Evolutionary conservation across 1,140 invertebrate species (phyloP).

Genomic region (Steinernema feltiae): DNA sequence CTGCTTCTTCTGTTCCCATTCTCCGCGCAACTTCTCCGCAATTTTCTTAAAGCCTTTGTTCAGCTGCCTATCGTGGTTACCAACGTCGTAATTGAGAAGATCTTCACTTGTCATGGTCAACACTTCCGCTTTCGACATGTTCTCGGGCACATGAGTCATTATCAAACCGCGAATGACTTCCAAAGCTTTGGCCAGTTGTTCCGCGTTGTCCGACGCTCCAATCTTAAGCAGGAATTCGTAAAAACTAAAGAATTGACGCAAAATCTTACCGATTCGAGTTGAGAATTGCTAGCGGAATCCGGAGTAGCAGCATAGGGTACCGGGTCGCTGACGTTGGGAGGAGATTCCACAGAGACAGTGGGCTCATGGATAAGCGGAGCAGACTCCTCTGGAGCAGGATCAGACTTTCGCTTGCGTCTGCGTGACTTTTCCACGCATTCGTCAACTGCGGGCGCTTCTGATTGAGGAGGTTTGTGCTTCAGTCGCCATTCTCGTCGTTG

Average conservation of each 20-base stretch:
- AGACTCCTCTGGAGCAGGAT: no score
- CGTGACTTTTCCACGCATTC: no score
- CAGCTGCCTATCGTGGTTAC: constrained; percentile 39
- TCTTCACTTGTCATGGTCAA: neutral
- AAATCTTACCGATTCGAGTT: neutral
- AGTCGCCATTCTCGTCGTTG: no score
- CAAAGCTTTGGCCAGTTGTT: constrained; percentile 33
- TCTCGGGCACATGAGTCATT: constrained; percentile 30
- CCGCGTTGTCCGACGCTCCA: constrained; percentile 23
- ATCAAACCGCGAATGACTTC: constrained; percentile 31
- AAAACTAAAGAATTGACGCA: no score
- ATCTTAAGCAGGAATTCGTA: no score
- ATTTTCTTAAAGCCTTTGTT: constrained; percentile 43
- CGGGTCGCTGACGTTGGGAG: neutral
- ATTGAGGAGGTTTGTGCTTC: no score
- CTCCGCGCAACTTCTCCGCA: constrained; percentile 21
- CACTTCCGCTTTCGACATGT: constrained; percentile 12
- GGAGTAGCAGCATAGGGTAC: neutral
- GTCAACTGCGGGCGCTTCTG: no score
- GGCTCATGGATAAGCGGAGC: no score
- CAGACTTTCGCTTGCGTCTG: no score
- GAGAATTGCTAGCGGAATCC: neutral
- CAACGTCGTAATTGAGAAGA: constrained; percentile 20
- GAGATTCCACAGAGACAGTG: no score
- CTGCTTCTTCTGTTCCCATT: neutral